These are phyloP conservation scores for Sycophaga agraensis DNA, from an alignment of 1,140 invertebrate species.

Conservation along the genomic window DNA sequence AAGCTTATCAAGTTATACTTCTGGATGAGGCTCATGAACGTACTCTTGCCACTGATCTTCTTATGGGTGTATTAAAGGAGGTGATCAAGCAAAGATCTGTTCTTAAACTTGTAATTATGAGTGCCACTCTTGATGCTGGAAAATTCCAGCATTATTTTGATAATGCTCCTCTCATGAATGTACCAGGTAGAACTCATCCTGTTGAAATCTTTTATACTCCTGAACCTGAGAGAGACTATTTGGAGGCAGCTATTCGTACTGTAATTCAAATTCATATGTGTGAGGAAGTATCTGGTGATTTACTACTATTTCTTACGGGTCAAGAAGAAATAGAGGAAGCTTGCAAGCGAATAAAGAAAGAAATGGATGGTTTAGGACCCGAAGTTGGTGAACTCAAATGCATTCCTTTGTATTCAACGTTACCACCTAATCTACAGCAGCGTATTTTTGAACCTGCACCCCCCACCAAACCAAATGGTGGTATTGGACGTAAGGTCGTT, in stretches of 20 bases:
- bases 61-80: conserved; percentile 99
- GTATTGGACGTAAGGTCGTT: conserved; percentile 93
- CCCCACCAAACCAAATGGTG: conserved; percentile 89
- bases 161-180: conserved; percentile 97
- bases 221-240: conserved; percentile 96
- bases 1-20: conserved; percentile 93
- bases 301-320: conserved; percentile 93
- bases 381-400: conserved; percentile 98
- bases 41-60: conserved; percentile 96
- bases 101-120: conserved; percentile 99
- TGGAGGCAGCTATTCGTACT: conserved; percentile 97
- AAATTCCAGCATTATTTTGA: conserved; percentile 99
- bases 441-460: conserved; percentile 96
- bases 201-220: conserved; percentile 99
- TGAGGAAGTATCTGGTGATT: conserved; percentile 92
- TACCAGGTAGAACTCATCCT: conserved; percentile 94
- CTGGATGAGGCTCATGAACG: conserved; percentile 99
- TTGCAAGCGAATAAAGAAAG: conserved; percentile 95
- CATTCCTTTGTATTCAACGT: conserved; percentile 97
- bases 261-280: conserved; percentile 99
- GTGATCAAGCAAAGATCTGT: conserved; percentile 92
- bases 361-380: conserved; percentile 94
- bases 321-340: conserved; percentile 98
- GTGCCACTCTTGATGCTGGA: conserved; percentile 98
- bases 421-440: conserved; percentile 97